Evolutionary conservation across 2,888 invertebrate genomes (phyloP), one percentile per base, ranked within the genome.

Genomic region (Aphrophora alni): DNA sequence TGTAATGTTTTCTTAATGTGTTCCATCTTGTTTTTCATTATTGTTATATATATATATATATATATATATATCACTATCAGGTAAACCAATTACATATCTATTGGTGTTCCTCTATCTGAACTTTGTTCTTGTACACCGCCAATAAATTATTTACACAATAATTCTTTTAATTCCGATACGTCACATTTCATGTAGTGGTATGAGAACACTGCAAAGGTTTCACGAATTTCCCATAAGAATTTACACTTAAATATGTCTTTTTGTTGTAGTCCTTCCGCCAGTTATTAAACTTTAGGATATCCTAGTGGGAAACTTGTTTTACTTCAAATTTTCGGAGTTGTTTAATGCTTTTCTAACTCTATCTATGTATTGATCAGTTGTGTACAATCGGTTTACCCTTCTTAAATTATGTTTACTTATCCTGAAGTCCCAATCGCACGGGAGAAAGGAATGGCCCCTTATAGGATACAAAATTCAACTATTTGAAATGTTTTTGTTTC

Each of bases 121-220:
- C 12, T 27, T 26, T 70, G 21, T 27, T 70, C 21, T 70, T 70
- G 26, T 27, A 70, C 25, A 25, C 70, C 70, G 27, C 27, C 27
- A 70, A 70, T 70, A 27, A 26, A 70, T 27, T 70, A 12, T 21
- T 70, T 70, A 27, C 70, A 70, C 27, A 26, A 27, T 70, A 70
- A 26, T 28, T 38, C 38, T 38, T 33, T 38, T 28, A 38, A n/a
- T 25, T 75, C 38, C 17, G 25, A 33, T 25, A 44, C 51, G 75
- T 44, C 44, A 51, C 75, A 75, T 44, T 38, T 75, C 75, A 44
- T 75, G 38, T 75, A 75, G 14, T 75, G 75, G 24, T n/a, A 75
- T 44, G 51, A n/a, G 51, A 24, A 75, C 25, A 44, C 51, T 38
- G 38, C n/a, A 51, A 75, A 38, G 26, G 12, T 38, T 75, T 75